Conservation (phyloP, 2,888 invertebrate genomes). For the Caenorhabditis plicata region DNA sequence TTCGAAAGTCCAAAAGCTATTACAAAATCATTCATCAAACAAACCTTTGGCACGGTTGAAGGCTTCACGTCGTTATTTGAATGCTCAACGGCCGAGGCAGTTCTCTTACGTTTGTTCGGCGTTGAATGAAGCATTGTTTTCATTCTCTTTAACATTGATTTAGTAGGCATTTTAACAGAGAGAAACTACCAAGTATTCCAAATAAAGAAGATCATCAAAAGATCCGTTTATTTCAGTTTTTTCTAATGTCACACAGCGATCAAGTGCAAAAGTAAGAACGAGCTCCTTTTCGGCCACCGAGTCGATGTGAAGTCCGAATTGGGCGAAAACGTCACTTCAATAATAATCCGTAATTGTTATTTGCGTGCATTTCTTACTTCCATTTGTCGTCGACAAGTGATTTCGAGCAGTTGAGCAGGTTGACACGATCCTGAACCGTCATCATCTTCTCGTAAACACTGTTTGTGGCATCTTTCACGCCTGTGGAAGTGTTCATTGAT, state of each 20-base stretch:
- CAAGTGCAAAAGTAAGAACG: constrained; percentile 27
- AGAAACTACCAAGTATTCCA: constrained; percentile 19
- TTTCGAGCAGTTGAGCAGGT: constrained; percentile 35
- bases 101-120: constrained; percentile 22
- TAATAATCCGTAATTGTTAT: neutral
- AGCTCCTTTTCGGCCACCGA: constrained; percentile 31
- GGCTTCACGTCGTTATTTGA: constrained; percentile 11
- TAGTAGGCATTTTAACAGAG: neutral
- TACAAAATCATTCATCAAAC: too few relatives aligned
- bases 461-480: constrained; percentile 30
- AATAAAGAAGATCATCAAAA: constrained; percentile 24
- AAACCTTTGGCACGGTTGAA: constrained; percentile 5
- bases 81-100: constrained; percentile 12
- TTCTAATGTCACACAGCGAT: constrained; percentile 25
- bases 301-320: constrained; percentile 31
- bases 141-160: constrained; percentile 15
- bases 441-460: constrained; percentile 22
- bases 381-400: constrained; percentile 42
- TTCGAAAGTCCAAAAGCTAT: too few relatives aligned
- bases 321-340: constrained; percentile 19
- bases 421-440: constrained; percentile 24
- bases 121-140: constrained; percentile 16
- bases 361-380: constrained; percentile 17
- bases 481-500: constrained; percentile 6
- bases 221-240: constrained; percentile 18